Evolutionary conservation across 2,113 vertebrate genomes (phyloP).

Genomic region (Phylloscopus whistleri): DNA sequence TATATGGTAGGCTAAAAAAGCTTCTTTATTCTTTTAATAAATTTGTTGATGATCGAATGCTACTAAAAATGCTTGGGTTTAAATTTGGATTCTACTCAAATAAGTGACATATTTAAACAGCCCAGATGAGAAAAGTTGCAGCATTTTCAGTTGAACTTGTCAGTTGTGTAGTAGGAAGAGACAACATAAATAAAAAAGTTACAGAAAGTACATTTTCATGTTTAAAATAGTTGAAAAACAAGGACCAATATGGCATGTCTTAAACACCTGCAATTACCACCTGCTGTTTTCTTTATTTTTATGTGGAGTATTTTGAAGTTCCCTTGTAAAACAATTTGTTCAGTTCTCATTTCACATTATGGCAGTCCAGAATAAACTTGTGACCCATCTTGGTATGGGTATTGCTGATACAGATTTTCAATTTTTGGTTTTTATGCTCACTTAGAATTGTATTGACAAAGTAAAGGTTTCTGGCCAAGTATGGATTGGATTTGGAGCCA

Average conservation of each 20-base stretch:
- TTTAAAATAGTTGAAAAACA: not conserved
- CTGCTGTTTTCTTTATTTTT: not conserved
- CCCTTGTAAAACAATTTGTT: not conserved
- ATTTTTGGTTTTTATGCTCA: not conserved
- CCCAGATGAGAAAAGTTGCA: not conserved
- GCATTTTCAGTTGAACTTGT: not conserved
- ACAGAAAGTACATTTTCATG: not conserved
- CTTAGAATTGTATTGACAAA: not conserved
- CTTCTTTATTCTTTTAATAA: not conserved
- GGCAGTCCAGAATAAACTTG: not conserved
- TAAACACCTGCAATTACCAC: not conserved
- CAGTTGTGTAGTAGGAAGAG: not conserved
- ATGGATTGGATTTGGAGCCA: not conserved
- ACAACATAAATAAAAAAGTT: not conserved
- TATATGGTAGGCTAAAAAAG: not conserved
- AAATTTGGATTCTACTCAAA: not conserved
- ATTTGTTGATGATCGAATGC: not conserved
- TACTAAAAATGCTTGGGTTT: not conserved
- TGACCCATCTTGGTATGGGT: rapidly evolving
- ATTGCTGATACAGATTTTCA: not conserved
- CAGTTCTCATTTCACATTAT: not conserved
- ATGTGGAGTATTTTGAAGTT: not conserved
- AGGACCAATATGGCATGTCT: not conserved
- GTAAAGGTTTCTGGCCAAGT: not conserved
- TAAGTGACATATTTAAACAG: not conserved